Conservation (phyloP, 2,797 vertebrate species). For the Ispidina picta region DNA sequence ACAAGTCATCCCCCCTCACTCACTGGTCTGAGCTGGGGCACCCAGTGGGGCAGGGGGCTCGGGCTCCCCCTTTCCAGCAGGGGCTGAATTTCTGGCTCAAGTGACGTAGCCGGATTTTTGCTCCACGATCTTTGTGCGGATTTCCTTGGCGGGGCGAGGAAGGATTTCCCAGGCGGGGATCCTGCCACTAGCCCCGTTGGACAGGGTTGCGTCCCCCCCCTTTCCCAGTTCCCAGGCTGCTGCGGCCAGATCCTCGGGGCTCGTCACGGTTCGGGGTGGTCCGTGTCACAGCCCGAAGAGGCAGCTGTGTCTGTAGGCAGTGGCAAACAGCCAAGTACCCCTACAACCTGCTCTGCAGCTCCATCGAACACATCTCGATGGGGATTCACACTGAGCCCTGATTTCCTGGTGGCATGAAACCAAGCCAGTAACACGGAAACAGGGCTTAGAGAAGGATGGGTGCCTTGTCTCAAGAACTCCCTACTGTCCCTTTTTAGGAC, state of each 20-base stretch:
- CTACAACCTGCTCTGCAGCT: not conserved
- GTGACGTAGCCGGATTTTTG: accelerated
- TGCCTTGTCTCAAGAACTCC: accelerated
- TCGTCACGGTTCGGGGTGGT: accelerated
- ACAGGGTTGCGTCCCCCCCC: not conserved
- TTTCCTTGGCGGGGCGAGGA: not conserved
- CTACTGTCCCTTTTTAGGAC: not conserved
- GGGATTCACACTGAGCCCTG: not conserved
- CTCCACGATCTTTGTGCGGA: not conserved
- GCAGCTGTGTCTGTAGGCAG: not conserved
- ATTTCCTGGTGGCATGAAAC: not conserved
- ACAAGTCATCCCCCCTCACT: accelerated
- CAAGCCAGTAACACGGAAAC: not conserved
- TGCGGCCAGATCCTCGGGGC: accelerated
- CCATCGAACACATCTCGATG: not conserved
- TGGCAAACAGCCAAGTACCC: accelerated
- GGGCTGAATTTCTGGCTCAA: not conserved
- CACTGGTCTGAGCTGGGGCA: not conserved
- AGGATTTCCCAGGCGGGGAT: not conserved
- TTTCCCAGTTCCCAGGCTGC: not conserved
- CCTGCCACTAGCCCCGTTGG: not conserved
- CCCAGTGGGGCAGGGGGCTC: not conserved
- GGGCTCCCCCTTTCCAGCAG: not conserved
- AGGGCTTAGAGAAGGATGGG: not conserved
- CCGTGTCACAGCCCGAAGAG: not conserved